Conservation (phyloP, 2,888 invertebrate species). For the Leuctra nigra region DNA sequence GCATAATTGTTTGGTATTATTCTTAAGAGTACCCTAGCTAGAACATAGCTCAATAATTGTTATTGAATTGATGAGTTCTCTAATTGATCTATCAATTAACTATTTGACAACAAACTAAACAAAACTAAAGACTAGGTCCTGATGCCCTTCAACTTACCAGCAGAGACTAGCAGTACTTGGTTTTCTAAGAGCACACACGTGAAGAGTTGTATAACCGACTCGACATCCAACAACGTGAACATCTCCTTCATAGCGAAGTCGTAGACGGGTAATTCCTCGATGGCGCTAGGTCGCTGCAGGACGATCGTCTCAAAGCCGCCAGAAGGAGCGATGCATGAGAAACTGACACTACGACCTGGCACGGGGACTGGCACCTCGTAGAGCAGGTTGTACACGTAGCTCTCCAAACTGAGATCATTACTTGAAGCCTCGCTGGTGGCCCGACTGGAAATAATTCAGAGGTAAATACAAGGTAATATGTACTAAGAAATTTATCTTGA, state of each 20-base stretch:
- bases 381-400: constrained; percentile 90
- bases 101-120: too few relatives aligned
- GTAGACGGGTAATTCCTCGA: constrained; percentile 84
- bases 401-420: constrained; percentile 72
- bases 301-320: constrained; percentile 41
- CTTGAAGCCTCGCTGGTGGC: constrained; percentile 32
- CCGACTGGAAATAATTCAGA: neutral
- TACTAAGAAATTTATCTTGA: too few relatives aligned
- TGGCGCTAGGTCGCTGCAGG: constrained; percentile 68
- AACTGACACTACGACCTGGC: constrained; percentile 54
- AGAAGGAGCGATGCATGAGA: constrained; percentile 43
- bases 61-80: neutral
- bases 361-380: constrained; percentile 90
- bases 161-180: constrained; percentile 89
- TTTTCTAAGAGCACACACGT: constrained; percentile 94
- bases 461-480: too few relatives aligned
- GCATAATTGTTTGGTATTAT: too few relatives aligned
- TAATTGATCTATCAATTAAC: too few relatives aligned
- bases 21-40: too few relatives aligned
- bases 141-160: constrained; percentile 54
- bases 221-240: constrained; percentile 84
- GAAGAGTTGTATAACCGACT: constrained; percentile 87
- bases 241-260: constrained; percentile 88
- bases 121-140: too few relatives aligned
- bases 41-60: too few relatives aligned